Base-by-base conservation (phyloP, 2,888 invertebrate species). In the Caenorhabditis angaria region DNA sequence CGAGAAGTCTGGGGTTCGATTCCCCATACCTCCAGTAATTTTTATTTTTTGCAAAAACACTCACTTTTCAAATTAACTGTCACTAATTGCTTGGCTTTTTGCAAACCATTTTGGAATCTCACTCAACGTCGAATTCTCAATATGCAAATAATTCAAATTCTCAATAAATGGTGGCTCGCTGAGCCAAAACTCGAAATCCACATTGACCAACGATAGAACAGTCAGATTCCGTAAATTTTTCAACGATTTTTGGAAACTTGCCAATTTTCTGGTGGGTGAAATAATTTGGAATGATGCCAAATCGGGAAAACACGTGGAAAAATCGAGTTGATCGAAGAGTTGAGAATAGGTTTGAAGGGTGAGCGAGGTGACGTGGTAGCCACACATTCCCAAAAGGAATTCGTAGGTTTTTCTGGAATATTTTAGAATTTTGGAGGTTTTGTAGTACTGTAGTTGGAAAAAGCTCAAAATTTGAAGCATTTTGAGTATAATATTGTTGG, bases 91-190 rank as follows among this genome's bases (percentile, higher is more conserved):
- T 54, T 48, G 25, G 58, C 62, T 1, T 22, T n/a, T 50, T 1
- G 83, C 60, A 0, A 85, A 48, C 84, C 84, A 84, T 54, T 78
- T 77, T 4, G 85, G 85, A 12, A 85, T 56, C 27, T 70, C 71
- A 5, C 71, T 60, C 5, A 84, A 56, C 0, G 78, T 65, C 10
- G 80, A 79, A 56, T 82, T 81, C 55, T 84, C 85, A 28, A 85
- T 66, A 65, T 84, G 83, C 18, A 85, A 62, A 48, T 77, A 70
- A 0, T 56, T 66, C 2, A 83, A 35, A 0, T 71, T 59, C n/a
- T 59, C 14, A 4, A 70, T 41, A 56, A 78, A 83, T 29, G 62
- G 68, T 32, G 81, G 57, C 22, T 56, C 25, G 53, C 77, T 50
- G 14, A 71, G 58, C 65, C 80, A 79, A 47, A 81, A 78, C 24